A percentile compares a stretch with the other conserved stretches of the same genome.
Conservation (phyloP, 2,113 vertebrate species). For the Phalacrocorax pelagicus region DNA sequence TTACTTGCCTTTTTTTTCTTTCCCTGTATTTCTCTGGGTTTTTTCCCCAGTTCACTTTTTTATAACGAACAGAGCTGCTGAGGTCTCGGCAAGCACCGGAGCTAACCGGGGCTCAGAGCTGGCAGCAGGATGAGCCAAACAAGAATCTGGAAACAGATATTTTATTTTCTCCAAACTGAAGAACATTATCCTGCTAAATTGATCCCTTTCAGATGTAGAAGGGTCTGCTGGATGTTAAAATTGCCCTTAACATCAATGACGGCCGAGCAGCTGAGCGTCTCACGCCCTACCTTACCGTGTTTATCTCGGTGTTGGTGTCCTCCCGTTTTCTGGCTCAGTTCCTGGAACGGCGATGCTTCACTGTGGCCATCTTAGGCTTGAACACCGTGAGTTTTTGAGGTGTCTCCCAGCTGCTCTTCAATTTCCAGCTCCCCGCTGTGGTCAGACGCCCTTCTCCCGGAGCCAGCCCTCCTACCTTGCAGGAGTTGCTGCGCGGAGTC, state of each 20-base stretch:
- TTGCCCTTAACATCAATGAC: too few species aligned
- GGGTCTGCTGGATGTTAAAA: neutral
- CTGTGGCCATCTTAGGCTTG: neutral
- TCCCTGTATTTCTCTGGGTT: too few species aligned
- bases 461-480: neutral
- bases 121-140: neutral
- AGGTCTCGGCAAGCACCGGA: rapidly evolving
- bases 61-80: neutral
- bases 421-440: neutral
- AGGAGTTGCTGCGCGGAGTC: neutral
- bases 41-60: neutral
- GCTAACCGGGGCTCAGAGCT: rapidly evolving
- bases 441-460: neutral
- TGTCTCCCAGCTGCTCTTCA: neutral
- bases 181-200: neutral
- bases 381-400: neutral
- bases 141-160: too few species aligned
- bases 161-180: neutral
- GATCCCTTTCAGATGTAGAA: neutral
- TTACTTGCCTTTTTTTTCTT: rapidly evolving
- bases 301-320: neutral
- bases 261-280: neutral
- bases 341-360: neutral
- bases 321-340: rapidly evolving
- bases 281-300: rapidly evolving